phyloP scores from a whole-genome alignment of 2,888 invertebrate species.

The Eupithecia subumbrata region DNA sequence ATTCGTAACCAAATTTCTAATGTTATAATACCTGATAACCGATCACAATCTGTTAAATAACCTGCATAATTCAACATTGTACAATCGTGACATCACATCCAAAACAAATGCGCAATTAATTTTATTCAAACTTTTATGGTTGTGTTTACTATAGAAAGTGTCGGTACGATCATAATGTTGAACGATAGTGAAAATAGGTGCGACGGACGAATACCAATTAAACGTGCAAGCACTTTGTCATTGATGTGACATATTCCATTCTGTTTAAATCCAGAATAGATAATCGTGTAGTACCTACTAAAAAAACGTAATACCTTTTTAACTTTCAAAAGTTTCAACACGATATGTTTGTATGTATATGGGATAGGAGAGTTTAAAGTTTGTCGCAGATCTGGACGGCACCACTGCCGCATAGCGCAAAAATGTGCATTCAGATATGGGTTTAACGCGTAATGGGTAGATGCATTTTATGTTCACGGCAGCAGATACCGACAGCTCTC shows the following conservation, averaged over 20 bases:
- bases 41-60: slow-evolving; percentile 25
- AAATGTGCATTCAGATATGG: no score
- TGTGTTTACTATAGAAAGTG: slow-evolving; percentile 77
- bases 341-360: no score
- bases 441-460: no score
- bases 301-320: no score
- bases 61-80: slow-evolving; percentile 39
- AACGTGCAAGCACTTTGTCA: slow-evolving; percentile 34
- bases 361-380: no score
- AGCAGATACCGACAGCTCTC: no score
- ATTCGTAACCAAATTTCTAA: slow-evolving; percentile 7
- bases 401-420: no score
- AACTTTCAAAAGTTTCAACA: no score
- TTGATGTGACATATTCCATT: background rate
- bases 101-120: slow-evolving; percentile 52
- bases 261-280: background rate
- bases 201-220: slow-evolving; percentile 65
- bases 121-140: slow-evolving; percentile 57
- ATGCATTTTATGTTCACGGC: no score
- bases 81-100: slow-evolving; percentile 53
- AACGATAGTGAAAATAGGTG: slow-evolving; percentile 79
- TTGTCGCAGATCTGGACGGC: no score
- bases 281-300: no score
- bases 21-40: slow-evolving; percentile 9
- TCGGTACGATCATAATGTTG: slow-evolving; percentile 63